A percentile compares a stretch with the other conserved stretches of the same genome.
Conservation (phyloP, 1,140 invertebrate species). For the Mycetomoellerius zeteki region DNA sequence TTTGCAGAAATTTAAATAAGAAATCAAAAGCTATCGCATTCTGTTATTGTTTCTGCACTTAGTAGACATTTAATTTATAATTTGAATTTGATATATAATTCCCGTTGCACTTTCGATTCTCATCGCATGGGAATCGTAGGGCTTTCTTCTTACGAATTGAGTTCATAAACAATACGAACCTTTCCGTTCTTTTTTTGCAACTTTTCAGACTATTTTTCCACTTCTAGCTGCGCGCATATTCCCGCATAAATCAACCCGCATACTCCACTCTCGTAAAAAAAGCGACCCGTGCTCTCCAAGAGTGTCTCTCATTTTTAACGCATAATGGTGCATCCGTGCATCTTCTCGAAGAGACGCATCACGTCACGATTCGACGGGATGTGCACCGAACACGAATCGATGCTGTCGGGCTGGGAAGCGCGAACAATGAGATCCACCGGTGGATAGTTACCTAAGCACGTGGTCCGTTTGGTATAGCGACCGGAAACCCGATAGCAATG, state of each 20-base stretch:
- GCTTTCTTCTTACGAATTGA: conserved; percentile 11
- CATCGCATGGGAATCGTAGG: neutral
- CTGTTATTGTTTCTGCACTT: neutral
- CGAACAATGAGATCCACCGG: conserved; percentile 45
- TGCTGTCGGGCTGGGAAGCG: conserved; percentile 16
- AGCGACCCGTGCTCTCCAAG: neutral
- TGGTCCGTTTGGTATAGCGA: conserved; percentile 34
- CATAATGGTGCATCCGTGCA: neutral
- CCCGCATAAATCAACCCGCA: conserved; percentile 13
- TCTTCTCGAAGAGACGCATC: neutral
- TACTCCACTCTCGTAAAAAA: neutral
- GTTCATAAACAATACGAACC: conserved; percentile 11
- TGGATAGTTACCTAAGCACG: conserved; percentile 34
- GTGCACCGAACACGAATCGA: conserved; percentile 26
- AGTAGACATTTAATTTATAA: neutral
- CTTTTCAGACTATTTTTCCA: neutral
- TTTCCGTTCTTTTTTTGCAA: neutral
- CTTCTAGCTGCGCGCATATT: neutral
- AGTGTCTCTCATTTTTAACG: conserved; percentile 3
- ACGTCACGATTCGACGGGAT: neutral
- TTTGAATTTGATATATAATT: conserved; percentile 6
- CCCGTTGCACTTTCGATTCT: neutral
- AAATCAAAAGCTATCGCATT: neutral
- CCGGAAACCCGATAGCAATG: conserved; percentile 49
- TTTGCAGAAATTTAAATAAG: neutral